Base-by-base conservation (phyloP, 2,113 vertebrate genomes). In the Mesocricetus auratus region DNA sequence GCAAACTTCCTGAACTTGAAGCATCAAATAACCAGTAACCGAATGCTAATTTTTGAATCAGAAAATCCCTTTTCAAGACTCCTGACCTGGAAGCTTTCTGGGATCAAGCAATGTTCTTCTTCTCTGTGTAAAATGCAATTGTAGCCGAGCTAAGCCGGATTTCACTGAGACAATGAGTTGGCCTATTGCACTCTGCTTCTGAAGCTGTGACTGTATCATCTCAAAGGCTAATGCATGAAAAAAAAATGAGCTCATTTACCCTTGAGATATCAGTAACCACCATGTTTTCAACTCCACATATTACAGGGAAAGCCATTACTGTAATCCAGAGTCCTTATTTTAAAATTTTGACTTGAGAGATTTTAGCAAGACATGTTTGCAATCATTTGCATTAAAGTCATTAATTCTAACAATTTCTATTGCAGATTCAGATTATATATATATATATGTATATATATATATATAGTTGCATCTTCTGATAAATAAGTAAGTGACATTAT, bases 41-140 rank as follows among this genome's bases (percentile, higher is more conserved):
- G 15, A 16, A 12, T 77, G 42, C 36, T 92, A 17, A 62, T 82
- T 77, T 92, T 77, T 47, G 12, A 86, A 78, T 92, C 68, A 81
- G 15, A 10, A 94, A 94, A 53, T 79, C 17, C 31, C 50, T 94
- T 94, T 81, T 69, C 47, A 87, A 94, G 62, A 45, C 26, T 78
- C 62, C n/a, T 74, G 60, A 47, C 62, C 78, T 90, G 47, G 50
- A 66, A 86, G 29, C 39, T 53, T 7, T 13, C 2, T 39, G 53
- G 50, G 10, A 82, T 58, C 0, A 4, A 79, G 74, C 22, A 11
- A 7, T 26, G 56, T 9, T 78, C 17, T 42, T 60, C 66, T 36
- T 71, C 11, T 73, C 71, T 75, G 12, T 21, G 13, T 73, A 47
- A 93, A 47, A 89, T 73, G 78, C 90, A 75, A 75, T 66, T 53